Conservation (phyloP, 2,113 vertebrate genomes). For the Picathartes gymnocephalus region DNA sequence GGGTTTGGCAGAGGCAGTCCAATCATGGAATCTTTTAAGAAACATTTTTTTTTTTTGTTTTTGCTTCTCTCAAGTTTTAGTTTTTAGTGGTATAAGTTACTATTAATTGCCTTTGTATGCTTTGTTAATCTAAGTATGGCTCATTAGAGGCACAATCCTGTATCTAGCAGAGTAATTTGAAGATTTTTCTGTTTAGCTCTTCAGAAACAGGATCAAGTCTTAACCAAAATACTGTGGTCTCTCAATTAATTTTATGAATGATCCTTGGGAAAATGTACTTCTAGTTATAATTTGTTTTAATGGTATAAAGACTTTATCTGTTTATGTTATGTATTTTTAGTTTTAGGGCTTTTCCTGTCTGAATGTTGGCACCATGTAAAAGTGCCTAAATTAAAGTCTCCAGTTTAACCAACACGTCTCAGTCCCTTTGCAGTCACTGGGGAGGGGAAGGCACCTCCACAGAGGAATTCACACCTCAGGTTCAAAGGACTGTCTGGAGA, state of each 20-base stretch:
- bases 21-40: neutral
- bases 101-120: neutral
- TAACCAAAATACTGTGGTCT: neutral
- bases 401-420: neutral
- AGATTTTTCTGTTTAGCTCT: neutral
- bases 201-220: neutral
- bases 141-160: neutral
- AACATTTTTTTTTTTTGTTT: neutral
- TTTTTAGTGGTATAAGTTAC: neutral
- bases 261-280: neutral
- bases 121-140: neutral
- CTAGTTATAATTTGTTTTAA: neutral
- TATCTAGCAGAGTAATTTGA: neutral
- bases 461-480: neutral
- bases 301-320: neutral
- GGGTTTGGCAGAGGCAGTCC: accelerated
- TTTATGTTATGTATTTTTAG: neutral
- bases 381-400: neutral
- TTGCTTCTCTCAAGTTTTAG: neutral
- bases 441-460: neutral
- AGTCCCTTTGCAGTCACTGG: neutral
- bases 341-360: neutral
- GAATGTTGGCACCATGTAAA: accelerated
- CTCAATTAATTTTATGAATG: neutral
- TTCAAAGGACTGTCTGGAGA: neutral